Conservation (phyloP, 2,888 invertebrate genomes). For the Oxycera nigricornis region DNA sequence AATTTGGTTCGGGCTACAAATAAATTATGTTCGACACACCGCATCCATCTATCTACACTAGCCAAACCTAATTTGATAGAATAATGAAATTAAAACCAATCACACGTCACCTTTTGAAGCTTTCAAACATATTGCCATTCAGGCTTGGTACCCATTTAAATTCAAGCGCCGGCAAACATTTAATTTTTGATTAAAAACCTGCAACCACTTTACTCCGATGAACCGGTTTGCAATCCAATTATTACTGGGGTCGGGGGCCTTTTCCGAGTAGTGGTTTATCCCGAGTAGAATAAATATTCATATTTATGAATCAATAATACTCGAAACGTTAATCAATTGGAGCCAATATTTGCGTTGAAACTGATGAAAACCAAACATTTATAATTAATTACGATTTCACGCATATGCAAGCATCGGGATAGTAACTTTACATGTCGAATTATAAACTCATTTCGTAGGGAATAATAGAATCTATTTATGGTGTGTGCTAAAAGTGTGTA, state of each 20-base stretch:
- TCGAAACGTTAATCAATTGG: constrained; percentile 44
- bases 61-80: neutral
- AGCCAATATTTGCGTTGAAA: constrained; percentile 43
- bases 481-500: neutral
- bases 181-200: constrained; percentile 26
- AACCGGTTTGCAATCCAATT: constrained; percentile 18
- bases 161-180: neutral
- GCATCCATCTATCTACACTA: too few relatives aligned
- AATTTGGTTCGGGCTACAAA: too few relatives aligned
- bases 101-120: neutral
- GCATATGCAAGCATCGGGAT: constrained; percentile 36
- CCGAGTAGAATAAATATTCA: constrained; percentile 12
- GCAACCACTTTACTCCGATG: constrained; percentile 22
- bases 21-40: too few relatives aligned
- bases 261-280: neutral
- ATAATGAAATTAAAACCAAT: neutral
- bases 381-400: constrained; percentile 46
- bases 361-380: constrained; percentile 46
- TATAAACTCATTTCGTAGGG: constrained; percentile 28
- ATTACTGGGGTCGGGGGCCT: neutral
- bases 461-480: constrained; percentile 25
- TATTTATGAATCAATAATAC: constrained; percentile 28
- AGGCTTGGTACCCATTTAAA: neutral
- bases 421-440: neutral
- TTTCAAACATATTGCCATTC: neutral